Evolutionary conservation across 1,140 invertebrate species (phyloP), one percentile per base, ranked within the genome.

Genomic region (Centruroides vittatus): DNA sequence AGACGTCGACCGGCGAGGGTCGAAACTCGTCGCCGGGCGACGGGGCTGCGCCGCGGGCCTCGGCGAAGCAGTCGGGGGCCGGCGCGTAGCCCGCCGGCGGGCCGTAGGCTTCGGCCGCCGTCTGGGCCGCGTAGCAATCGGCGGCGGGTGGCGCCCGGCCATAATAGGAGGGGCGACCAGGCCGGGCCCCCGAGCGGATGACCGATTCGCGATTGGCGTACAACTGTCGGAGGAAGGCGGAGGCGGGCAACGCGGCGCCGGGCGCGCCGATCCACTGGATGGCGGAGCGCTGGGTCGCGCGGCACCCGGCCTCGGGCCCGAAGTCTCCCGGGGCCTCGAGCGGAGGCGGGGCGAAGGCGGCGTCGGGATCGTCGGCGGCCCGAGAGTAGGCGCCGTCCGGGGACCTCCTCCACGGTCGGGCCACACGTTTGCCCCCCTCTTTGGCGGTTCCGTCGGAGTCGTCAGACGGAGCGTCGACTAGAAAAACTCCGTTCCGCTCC

Each of bases 141-240:
- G 35, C 10, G 59, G 55, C 86, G 0, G 89, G 89, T 4, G 89
- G 88, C 59, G 70, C 66, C 46, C 74, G 71, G 34, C 66, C 64
- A 60, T 67, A 63, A 61, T 59, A 65, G 5, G 58, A n/a, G 1
- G 58, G 49, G 13, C 60, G 52, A n/a, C 11, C 50, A 3, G 54
- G 50, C 2, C 56, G 55, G 5, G 61, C 52, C 4, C 86, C 82
- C 12, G 88, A 89, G 62, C 88, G 83, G 66, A 96, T 96, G 3
- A 96, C 93, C 70, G 90, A 93, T 73, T 96, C 93, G 46, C 93
- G 78, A 70, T 89, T 95, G 6, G 88, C 90, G 72, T 95, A 95
- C 0, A 96, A 76, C 71, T 93, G 90, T 5, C 92, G 79, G 0
- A 95, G 74, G 4, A 95, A 78, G 0, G 89, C 88, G 0, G 92